Conservation (phyloP, 2,113 vertebrate species). For the Callospermophilus lateralis region DNA sequence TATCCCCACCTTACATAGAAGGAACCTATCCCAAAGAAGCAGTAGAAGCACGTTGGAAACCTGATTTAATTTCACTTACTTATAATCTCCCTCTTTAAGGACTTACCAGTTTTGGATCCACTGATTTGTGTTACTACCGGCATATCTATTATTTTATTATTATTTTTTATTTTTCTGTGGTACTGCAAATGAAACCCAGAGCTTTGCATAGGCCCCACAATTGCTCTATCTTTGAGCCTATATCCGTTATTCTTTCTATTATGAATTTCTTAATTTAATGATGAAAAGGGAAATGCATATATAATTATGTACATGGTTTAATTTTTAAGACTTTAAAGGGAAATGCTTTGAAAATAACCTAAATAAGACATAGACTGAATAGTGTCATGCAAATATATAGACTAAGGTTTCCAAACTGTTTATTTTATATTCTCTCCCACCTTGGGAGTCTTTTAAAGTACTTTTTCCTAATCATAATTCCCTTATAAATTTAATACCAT, state of each 20-base stretch:
- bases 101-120: not conserved
- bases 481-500: not conserved
- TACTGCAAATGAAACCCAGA: not conserved
- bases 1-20: not conserved
- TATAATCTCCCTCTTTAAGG: not conserved
- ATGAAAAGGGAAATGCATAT: not conserved
- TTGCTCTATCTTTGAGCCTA: not conserved
- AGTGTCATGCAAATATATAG: not conserved
- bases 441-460: not conserved
- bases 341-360: not conserved
- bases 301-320: not conserved
- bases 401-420: not conserved
- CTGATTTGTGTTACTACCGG: not conserved
- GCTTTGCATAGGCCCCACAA: not conserved
- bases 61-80: not conserved
- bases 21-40: not conserved
- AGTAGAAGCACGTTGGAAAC: not conserved
- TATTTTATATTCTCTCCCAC: not conserved
- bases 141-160: not conserved
- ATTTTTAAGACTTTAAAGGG: not conserved
- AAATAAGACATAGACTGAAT: not conserved
- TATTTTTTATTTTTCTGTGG: not conserved
- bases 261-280: not conserved
- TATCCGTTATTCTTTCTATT: not conserved
- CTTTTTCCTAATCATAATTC: not conserved